A percentile compares a stretch with the other conserved stretches of the same genome.
These are phyloP conservation scores for Cololabis saira DNA, from an alignment of 2,113 vertebrate species.

Conservation along the genomic window DNA sequence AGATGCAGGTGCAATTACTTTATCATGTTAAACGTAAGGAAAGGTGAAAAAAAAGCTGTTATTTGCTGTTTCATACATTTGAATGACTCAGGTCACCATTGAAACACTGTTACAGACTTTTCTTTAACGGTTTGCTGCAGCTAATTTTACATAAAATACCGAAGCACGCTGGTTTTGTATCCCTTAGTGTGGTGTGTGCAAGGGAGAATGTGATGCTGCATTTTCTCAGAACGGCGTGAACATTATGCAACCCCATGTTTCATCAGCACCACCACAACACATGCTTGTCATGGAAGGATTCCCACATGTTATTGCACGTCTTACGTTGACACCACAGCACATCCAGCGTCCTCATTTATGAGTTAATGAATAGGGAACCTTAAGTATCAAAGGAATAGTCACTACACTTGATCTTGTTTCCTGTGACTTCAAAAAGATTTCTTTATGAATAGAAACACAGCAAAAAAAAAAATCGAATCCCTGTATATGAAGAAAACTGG, in stretches of 20 bases:
- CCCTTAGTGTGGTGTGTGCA: no score
- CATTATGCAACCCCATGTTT: no score
- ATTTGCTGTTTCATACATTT: no score
- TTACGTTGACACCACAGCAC: conserved; percentile 21
- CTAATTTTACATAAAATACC: no score
- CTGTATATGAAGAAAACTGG: conserved; percentile 49
- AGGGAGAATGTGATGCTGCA: no score
- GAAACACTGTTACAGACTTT: no score
- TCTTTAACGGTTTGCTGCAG: no score
- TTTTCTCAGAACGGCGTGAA: no score
- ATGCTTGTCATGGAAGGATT: no score
- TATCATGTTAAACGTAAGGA: background rate
- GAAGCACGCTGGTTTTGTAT: no score
- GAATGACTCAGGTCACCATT: no score
- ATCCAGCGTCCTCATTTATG: conserved; percentile 48
- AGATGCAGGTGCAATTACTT: conserved; percentile 9
- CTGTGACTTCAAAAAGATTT: conserved; percentile 72
- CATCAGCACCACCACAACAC: no score
- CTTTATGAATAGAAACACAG: conserved; percentile 62
- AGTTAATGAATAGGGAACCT: conserved; percentile 46
- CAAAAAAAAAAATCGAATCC: conserved; percentile 54
- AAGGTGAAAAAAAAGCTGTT: background rate
- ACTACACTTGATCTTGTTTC: conserved; percentile 52
- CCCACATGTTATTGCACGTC: conserved; percentile 57
- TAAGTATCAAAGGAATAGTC: conserved; percentile 67